Percentiles rank a stretch among this genome's conserved stretches.
Conservation (phyloP, 1,140 invertebrate genomes). For the Drosophila bipectinata region DNA sequence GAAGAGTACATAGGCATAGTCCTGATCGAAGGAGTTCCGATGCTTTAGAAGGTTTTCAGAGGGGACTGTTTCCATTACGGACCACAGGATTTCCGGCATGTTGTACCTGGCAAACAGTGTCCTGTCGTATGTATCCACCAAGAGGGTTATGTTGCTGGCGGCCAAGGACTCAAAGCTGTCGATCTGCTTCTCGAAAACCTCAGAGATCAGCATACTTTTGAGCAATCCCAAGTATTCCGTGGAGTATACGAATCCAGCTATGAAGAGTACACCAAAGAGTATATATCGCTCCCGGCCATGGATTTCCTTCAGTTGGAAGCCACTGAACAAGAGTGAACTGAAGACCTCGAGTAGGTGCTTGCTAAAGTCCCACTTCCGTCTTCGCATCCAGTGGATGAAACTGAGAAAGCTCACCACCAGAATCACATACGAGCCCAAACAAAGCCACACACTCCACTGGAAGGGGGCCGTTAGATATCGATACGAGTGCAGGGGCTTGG, state of each 20-base stretch:
- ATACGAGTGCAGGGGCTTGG: conserved; percentile 47
- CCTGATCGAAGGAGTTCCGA: conserved; percentile 46
- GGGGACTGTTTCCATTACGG: conserved; percentile 34
- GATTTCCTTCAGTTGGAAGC: conserved; percentile 35
- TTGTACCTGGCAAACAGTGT: conserved; percentile 29
- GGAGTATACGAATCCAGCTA: conserved; percentile 60
- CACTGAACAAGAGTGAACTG: conserved; percentile 47
- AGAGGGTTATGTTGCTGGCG: conserved; percentile 42
- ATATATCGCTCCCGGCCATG: conserved; percentile 49
- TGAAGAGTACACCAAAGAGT: conserved; percentile 52
- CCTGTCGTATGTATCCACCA: conserved; percentile 56
- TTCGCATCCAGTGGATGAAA: conserved; percentile 43
- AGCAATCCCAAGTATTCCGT: conserved; percentile 58
- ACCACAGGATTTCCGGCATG: conserved; percentile 48
- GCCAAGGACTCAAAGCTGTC: conserved; percentile 55
- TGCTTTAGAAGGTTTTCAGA: conserved; percentile 31
- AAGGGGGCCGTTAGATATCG: conserved; percentile 57
- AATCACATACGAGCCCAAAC: conserved; percentile 35
- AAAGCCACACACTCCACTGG: conserved; percentile 46
- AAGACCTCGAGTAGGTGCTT: conserved; percentile 60
- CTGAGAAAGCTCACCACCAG: conserved; percentile 57
- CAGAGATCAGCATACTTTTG: conserved; percentile 67
- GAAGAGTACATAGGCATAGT: conserved; percentile 65
- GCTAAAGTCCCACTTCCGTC: conserved; percentile 52
- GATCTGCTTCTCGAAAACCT: conserved; percentile 59